These are phyloP conservation scores for Pterobdella sp. DNA, from an alignment of 2,888 invertebrate genomes.

Conservation along the genomic window DNA sequence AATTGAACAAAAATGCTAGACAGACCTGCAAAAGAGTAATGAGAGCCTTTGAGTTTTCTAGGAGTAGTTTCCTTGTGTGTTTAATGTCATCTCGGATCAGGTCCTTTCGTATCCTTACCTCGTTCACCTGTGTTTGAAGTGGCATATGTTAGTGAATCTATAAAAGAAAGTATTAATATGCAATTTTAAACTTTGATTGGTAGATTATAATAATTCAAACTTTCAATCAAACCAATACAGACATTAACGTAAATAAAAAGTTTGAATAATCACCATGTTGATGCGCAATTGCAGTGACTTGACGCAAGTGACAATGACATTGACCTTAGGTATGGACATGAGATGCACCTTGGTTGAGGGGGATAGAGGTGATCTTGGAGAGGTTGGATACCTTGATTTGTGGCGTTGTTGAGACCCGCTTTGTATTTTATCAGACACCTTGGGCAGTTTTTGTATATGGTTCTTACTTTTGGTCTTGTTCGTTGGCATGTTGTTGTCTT, in stretches of 20 bases:
- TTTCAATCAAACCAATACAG: too few species aligned
- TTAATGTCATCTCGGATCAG: slow-evolving; percentile 19
- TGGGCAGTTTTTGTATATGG: too few species aligned
- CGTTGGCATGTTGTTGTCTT: too few species aligned
- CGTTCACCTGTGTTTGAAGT: neutral
- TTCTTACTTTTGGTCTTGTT: too few species aligned
- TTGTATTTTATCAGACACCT: neutral
- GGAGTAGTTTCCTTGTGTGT: slow-evolving; percentile 18
- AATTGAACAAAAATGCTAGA: neutral
- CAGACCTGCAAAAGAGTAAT: slow-evolving; percentile 15
- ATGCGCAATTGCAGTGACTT: slow-evolving; percentile 8
- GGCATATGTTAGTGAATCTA: neutral
- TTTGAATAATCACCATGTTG: neutral
- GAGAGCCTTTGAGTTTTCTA: slow-evolving; percentile 25
- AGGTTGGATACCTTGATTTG: neutral
- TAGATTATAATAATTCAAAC: neutral
- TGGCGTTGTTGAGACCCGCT: neutral
- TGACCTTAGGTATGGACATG: slow-evolving; percentile 21
- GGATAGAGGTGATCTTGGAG: slow-evolving; percentile 22
- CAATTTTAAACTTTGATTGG: neutral
- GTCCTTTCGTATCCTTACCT: neutral
- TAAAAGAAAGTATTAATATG: neutral
- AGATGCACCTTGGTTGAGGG: slow-evolving; percentile 23
- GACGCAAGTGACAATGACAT: slow-evolving; percentile 18
- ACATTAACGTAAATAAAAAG: neutral